Conservation (phyloP, 2,113 vertebrate genomes). For the Carettochelys insculpta region DNA sequence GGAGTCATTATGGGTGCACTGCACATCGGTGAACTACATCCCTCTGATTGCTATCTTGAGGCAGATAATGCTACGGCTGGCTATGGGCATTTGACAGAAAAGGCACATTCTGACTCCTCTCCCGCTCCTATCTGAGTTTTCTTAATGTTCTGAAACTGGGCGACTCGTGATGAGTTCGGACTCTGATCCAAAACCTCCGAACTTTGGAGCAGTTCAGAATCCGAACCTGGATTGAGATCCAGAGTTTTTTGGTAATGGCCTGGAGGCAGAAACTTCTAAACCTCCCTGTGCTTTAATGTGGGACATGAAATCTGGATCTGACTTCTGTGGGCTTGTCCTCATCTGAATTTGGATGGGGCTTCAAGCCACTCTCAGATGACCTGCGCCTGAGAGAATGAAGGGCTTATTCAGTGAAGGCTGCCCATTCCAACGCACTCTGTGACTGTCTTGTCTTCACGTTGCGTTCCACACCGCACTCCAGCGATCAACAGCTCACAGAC, state of each 20-base stretch:
- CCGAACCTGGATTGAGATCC: background rate
- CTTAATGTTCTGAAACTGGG: background rate
- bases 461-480: background rate
- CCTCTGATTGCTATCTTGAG: background rate
- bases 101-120: background rate
- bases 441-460: background rate
- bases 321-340: background rate
- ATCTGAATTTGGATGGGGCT: background rate
- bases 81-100: background rate
- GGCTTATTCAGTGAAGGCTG: too few species aligned
- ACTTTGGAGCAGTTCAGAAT: background rate
- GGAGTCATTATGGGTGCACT: background rate
- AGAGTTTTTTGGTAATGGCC: background rate
- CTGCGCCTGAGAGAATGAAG: background rate
- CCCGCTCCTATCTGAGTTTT: background rate
- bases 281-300: background rate
- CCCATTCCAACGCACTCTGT: background rate
- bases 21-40: fast-evolving
- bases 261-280: background rate
- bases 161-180: background rate
- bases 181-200: background rate
- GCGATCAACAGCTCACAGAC: background rate
- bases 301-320: background rate
- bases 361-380: background rate
- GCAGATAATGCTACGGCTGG: background rate